Evolutionary conservation across 2,888 invertebrate species (phyloP).

Genomic region (Criorhina ranunculi): DNA sequence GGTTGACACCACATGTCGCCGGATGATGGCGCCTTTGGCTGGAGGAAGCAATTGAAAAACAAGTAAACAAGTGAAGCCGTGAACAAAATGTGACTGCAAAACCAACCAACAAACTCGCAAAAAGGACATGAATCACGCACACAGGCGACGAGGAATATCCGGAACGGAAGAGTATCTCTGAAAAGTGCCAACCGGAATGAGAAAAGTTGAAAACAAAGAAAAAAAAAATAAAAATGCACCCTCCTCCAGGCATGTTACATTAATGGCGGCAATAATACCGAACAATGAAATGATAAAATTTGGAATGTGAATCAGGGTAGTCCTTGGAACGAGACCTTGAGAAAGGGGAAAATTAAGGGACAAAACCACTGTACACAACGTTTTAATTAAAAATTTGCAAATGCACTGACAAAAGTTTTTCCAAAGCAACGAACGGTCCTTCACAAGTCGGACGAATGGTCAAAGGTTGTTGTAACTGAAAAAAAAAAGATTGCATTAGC

Average conservation of each 20-base stretch:
- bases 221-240: conserved; percentile 27
- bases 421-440: not conserved
- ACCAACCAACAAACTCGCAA: conserved; percentile 34
- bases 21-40: not conserved
- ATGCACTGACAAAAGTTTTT: conserved; percentile 21
- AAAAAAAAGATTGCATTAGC: not conserved
- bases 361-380: conserved; percentile 5
- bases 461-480: conserved; percentile 6
- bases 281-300: conserved; percentile 39
- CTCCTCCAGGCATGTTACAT: conserved; percentile 18
- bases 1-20: conserved; percentile 54
- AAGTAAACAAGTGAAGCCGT: conserved; percentile 5
- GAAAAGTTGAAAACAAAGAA: conserved; percentile 28
- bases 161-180: conserved; percentile 10
- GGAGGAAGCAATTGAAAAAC: conserved; percentile 19
- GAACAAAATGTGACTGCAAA: conserved; percentile 41
- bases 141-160: conserved; percentile 30
- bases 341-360: not conserved
- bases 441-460: not conserved
- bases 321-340: not conserved
- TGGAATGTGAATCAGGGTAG: conserved; percentile 6
- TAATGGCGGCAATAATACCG: conserved; percentile 52
- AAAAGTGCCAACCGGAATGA: conserved; percentile 29
- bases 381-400: conserved; percentile 49
- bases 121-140: conserved; percentile 55